Base-by-base conservation (phyloP, 2,797 vertebrate genomes). In the Acanthis flammea region DNA sequence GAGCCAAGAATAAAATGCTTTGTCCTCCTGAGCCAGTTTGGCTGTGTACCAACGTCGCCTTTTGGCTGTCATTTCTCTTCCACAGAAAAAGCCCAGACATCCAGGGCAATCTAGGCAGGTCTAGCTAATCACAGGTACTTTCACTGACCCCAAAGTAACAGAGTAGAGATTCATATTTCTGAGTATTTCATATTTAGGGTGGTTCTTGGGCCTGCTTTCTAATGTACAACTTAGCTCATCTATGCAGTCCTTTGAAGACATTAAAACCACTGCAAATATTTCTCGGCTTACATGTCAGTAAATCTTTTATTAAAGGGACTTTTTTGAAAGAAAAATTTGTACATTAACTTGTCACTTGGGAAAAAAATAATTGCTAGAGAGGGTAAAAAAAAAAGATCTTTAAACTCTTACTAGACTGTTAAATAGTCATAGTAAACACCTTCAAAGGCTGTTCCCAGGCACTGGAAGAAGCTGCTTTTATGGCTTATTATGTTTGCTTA, bases 381-480 rank as follows among this genome's bases (percentile, higher is more conserved):
- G 30, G 10, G 16, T 65, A 57, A 81, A 72, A 17, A 77, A 85
- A 42, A 80, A 33, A 37, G 7, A 6, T n/a, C 31, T 78, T 88
- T 67, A 63, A 85, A 84, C 37, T 57, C 55, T 53, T 70, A 60
- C 19, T 35, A 71, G 51, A 48, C n/a, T 12, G 2, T 84, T 94
- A 90, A 90, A 60, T 25, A 86, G 27, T 81, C 60, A 50, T 3
- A n/a, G 19, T 55, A 44, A 86, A 86, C 63, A 81, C 37, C 55
- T 91, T 94, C 77, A 89, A 93, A 94, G 42, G 16, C 48, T 63
- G 37, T 87, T 97, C 18, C 28, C 27, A 73, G 24, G 27, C 63
- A 85, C 39, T 71, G 77, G 67, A 92, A 86, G 71, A 79, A 63
- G n/a, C 19, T 82, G 55, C 19, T 95, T 96, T 87, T 90, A 73